Evolutionary conservation across 2,113 vertebrate genomes (phyloP).

Genomic region (Marcusenius ussheri): DNA sequence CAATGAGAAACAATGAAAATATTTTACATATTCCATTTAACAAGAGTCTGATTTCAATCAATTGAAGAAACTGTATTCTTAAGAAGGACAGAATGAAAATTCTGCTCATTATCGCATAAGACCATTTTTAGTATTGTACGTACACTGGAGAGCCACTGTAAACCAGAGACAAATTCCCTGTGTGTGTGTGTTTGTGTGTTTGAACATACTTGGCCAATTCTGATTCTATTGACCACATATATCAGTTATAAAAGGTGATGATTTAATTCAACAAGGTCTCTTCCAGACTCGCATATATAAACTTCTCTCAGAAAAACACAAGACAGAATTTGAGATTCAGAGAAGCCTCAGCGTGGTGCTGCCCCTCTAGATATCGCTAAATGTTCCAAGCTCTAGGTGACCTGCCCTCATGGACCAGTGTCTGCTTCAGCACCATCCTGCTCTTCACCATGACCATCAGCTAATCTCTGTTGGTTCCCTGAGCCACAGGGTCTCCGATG

Average conservation of each 20-base stretch:
- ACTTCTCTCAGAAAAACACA: neutral
- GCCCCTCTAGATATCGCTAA: neutral
- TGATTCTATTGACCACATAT: neutral
- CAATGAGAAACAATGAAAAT: neutral
- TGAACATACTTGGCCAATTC: neutral
- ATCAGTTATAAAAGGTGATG: neutral
- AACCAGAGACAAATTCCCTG: neutral
- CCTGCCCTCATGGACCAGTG: neutral
- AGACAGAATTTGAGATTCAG: neutral
- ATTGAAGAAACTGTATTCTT: neutral
- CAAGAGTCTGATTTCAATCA: neutral
- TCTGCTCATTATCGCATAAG: neutral
- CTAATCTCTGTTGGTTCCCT: neutral
- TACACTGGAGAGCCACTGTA: neutral
- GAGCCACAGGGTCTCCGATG: neutral
- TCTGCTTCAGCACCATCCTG: neutral
- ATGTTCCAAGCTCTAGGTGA: neutral
- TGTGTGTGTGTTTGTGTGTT: neutral
- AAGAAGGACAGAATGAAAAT: neutral
- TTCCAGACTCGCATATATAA: neutral
- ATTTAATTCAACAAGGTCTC: neutral
- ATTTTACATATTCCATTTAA: neutral
- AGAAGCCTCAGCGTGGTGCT: neutral
- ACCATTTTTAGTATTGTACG: neutral
- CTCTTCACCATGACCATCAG: neutral